Percentiles rank a stretch among this genome's conserved stretches.
These are phyloP conservation scores for Calliopum simillimum DNA, from an alignment of 2,888 invertebrate genomes.

Conservation along the genomic window DNA sequence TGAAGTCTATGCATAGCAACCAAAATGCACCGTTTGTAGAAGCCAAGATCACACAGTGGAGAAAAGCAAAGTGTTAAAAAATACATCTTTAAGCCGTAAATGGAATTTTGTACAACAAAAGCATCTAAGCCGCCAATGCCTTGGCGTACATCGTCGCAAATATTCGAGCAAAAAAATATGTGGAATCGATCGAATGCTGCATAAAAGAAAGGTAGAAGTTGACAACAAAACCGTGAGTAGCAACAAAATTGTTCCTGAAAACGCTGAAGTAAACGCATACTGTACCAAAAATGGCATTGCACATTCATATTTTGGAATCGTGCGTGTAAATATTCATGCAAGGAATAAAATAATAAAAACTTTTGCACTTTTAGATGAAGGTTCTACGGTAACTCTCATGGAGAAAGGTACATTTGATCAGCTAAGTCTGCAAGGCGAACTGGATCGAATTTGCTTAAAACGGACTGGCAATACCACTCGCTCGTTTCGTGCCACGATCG, in stretches of 20 bases:
- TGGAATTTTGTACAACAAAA: constrained; percentile 26
- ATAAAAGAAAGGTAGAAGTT: constrained; percentile 4
- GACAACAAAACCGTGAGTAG: neutral
- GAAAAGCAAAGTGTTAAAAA: constrained; percentile 21
- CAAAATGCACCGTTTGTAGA: constrained; percentile 5
- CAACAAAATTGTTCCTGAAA: neutral
- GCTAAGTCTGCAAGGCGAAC: constrained; percentile 16
- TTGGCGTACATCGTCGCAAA: constrained; percentile 30
- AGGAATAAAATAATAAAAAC: constrained; percentile 13
- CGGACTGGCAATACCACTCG: constrained; percentile 35
- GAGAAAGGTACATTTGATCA: constrained; percentile 33
- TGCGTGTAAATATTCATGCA: constrained; percentile 17
- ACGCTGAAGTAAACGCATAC: constrained; percentile 16
- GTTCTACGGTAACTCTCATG: too few species aligned
- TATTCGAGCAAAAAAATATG: constrained; percentile 13
- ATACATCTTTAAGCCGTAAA: too few species aligned
- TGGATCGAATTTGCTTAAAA: constrained; percentile 18
- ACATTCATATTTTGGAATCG: constrained; percentile 13
- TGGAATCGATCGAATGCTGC: constrained; percentile 28
- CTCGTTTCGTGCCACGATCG: constrained; percentile 8
- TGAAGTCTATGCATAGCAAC: neutral
- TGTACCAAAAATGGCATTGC: neutral
- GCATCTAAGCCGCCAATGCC: constrained; percentile 34
- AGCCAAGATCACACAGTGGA: constrained; percentile 24
- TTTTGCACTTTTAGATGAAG: too few species aligned